Evolutionary conservation across 2,888 invertebrate genomes (phyloP).

Genomic region (Tenthredo scrophulariae): DNA sequence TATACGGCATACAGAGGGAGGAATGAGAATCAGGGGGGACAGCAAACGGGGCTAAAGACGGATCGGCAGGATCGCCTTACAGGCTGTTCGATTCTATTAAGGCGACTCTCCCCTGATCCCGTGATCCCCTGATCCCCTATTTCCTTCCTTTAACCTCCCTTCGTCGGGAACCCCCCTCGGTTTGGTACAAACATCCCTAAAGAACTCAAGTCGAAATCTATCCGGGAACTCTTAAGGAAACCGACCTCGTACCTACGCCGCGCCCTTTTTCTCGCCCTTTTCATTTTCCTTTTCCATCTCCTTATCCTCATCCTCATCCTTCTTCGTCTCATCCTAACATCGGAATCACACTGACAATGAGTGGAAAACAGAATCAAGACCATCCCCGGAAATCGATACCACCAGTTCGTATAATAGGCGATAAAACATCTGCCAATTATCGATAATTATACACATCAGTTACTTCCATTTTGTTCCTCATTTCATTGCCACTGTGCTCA

Average conservation of each 20-base stretch:
- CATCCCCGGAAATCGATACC: not conserved
- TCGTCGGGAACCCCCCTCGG: conserved; percentile 14
- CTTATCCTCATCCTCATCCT: not conserved
- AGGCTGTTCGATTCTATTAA: conserved; percentile 76
- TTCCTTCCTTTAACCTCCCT: conserved; percentile 31
- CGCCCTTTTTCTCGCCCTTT: conserved; percentile 43
- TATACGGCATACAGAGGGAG: conserved; percentile 26
- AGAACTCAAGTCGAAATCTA: conserved; percentile 46
- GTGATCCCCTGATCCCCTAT: conserved; percentile 47
- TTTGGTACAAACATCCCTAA: conserved; percentile 42
- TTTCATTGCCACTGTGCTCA: not conserved
- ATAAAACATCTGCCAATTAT: not conserved
- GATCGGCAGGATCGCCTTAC: conserved; percentile 76
- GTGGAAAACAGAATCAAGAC: not conserved
- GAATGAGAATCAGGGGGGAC: not conserved
- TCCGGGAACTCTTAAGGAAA: not conserved
- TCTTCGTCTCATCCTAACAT: not conserved
- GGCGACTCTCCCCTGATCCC: conserved; percentile 61
- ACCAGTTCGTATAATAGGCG: not conserved
- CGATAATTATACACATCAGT: conserved; percentile 2
- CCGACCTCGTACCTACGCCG: conserved; percentile 9
- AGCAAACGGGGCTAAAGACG: conserved; percentile 70
- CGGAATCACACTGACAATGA: not conserved
- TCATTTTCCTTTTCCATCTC: not conserved
- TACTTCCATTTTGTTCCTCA: not conserved